Conservation (phyloP, 2,888 invertebrate species). For the Scaptomyza flava region DNA sequence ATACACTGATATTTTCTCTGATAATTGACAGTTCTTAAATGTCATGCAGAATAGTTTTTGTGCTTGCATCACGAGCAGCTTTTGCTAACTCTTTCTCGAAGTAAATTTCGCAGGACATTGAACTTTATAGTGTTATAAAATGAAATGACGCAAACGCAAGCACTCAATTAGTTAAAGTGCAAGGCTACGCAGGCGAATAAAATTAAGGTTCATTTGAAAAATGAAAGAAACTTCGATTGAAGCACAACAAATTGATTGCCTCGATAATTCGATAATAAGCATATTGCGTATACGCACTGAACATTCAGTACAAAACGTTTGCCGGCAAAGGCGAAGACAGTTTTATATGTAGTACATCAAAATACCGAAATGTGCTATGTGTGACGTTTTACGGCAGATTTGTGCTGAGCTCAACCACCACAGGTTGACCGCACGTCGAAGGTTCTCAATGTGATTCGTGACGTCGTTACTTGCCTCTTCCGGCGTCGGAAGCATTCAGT, state of each 20-base stretch:
- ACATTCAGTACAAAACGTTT: not conserved
- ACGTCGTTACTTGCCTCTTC: conserved; percentile 45
- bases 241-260: conserved; percentile 39
- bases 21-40: not conserved
- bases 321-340: not conserved
- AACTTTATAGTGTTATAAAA: conserved; percentile 12
- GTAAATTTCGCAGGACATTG: conserved; percentile 16
- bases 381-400: conserved; percentile 12
- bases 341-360: not conserved
- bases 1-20: not conserved
- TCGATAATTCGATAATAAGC: conserved; percentile 25
- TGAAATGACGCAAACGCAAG: conserved; percentile 31
- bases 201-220: not conserved
- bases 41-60: not conserved
- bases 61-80: not conserved
- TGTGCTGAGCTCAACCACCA: conserved; percentile 12
- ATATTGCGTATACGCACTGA: conserved; percentile 44
- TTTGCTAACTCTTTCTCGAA: not conserved
- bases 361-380: not conserved
- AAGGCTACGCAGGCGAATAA: conserved; percentile 25
- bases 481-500: conserved; percentile 21
- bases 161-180: conserved; percentile 49
- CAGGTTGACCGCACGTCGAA: conserved; percentile 48
- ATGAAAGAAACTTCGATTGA: not conserved
- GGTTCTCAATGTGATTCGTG: conserved; percentile 38